These are phyloP conservation scores for Eptesicus fuscus DNA, from an alignment of 2,113 vertebrate genomes.

Conservation along the genomic window DNA sequence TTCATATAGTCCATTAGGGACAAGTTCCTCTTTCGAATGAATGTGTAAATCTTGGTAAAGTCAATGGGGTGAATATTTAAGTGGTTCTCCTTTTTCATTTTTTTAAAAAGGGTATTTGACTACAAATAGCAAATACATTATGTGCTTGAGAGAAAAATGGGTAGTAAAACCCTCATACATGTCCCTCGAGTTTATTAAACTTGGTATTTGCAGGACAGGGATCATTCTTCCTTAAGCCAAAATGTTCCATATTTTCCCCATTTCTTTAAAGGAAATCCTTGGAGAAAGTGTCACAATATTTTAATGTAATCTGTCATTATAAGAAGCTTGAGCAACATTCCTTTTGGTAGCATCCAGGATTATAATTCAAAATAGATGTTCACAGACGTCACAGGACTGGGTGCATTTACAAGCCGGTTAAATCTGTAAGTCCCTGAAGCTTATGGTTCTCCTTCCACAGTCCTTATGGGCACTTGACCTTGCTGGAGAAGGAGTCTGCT, in stretches of 20 bases:
- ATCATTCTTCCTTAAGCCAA: not conserved
- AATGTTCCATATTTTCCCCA: not conserved
- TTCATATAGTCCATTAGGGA: constrained; percentile 49
- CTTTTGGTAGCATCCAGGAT: constrained; percentile 29
- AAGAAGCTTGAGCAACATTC: constrained; percentile 28
- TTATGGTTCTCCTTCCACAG: not conserved
- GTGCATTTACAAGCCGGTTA: not conserved
- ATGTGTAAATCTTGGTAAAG: constrained; percentile 26
- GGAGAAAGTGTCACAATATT: not conserved
- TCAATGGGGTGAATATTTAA: not conserved
- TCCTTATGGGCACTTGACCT: not conserved
- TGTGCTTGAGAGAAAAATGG: not conserved
- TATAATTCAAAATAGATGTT: constrained; percentile 49
- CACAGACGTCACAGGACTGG: not conserved
- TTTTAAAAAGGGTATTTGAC: not conserved
- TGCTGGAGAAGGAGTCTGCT: constrained; percentile 12
- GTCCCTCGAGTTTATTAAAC: not conserved
- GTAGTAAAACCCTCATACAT: not conserved
- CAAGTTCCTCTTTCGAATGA: constrained; percentile 56
- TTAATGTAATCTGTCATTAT: not conserved
- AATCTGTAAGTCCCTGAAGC: not conserved
- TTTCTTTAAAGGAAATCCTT: constrained; percentile 54
- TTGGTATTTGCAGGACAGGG: not conserved
- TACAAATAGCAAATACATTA: not conserved
- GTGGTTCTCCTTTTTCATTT: not conserved